A percentile compares a stretch with the other conserved stretches of the same genome.
phyloP scores from a whole-genome alignment of 30 jellyfish, hydroid and myxozoan genomes.

The Nemopilema nomurai region DNA sequence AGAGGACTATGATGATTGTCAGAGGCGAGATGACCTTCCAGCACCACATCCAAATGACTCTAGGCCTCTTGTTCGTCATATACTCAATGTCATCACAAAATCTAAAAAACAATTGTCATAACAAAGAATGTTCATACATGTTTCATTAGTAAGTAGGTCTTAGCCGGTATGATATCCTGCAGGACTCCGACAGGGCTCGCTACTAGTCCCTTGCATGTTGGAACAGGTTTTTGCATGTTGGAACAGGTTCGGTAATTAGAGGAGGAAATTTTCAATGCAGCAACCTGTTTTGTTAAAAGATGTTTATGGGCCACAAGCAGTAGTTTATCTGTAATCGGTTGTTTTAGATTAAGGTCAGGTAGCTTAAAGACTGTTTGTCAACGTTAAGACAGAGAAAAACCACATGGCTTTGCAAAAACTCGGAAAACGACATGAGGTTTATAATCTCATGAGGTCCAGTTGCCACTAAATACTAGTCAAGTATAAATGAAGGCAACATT shows the following conservation, averaged over 20 bases:
- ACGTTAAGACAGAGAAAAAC: not conserved
- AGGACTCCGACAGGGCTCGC: not conserved
- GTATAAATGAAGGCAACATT: not conserved
- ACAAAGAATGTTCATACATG: too few species aligned
- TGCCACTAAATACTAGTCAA: not conserved
- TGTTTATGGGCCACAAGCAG: not conserved
- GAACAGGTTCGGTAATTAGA: too few species aligned
- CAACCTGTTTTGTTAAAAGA: not conserved
- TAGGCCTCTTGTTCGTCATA: conserved; percentile 95
- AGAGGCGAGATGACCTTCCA: conserved; percentile 96
- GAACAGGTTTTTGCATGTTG: too few species aligned
- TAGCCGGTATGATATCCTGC: too few species aligned
- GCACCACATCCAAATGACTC: conserved; percentile 94
- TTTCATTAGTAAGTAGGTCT: too few species aligned
- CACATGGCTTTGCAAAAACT: not conserved
- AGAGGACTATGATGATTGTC: conserved; percentile 76
- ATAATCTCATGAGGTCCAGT: not conserved
- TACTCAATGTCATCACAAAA: conserved; percentile 92
- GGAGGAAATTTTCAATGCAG: too few species aligned
- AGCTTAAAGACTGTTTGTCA: not conserved
- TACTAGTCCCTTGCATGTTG: not conserved
- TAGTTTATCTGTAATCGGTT: too few species aligned
- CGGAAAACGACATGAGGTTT: not conserved
- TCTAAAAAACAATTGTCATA: too few species aligned
- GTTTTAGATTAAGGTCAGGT: not conserved